Conservation (phyloP, 2,888 invertebrate genomes). For the Caenorhabditis auriculariae region DNA sequence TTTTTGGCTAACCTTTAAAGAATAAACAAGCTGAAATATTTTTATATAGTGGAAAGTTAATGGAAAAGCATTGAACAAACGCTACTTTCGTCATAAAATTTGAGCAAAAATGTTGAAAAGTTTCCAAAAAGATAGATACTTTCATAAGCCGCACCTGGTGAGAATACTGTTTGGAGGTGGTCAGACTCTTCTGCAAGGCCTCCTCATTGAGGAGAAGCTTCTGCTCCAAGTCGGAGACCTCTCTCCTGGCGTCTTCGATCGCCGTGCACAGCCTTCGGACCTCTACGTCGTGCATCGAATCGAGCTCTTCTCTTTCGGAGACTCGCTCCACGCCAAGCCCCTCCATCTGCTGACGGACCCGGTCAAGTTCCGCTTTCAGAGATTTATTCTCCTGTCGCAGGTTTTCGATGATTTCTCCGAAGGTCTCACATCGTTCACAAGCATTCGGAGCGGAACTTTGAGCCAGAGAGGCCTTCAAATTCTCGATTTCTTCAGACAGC, state of each 20-base stretch:
- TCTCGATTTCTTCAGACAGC: constrained; percentile 17
- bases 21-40: too few species aligned
- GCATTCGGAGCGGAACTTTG: too few species aligned
- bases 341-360: constrained; percentile 9
- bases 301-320: constrained; percentile 6
- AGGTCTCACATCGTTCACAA: too few species aligned
- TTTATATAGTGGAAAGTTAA: too few species aligned
- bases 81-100: too few species aligned
- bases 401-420: not conserved
- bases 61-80: too few species aligned
- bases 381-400: constrained; percentile 1
- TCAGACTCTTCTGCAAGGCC: not conserved
- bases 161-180: too few species aligned
- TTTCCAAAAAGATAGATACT: too few species aligned
- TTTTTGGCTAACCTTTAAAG: too few species aligned
- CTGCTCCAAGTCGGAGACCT: constrained; percentile 14
- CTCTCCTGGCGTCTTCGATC: constrained; percentile 9
- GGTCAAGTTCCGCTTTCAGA: constrained; percentile 1
- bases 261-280: constrained; percentile 4
- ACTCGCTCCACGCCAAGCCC: constrained; percentile 17
- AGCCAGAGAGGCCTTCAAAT: constrained; percentile 10
- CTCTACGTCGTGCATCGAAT: constrained; percentile 5
- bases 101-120: too few species aligned
- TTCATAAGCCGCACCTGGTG: too few species aligned
- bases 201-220: constrained; percentile 1